phyloP scores from a whole-genome alignment of 2,113 vertebrate species.

The Melanotaenia duboulayi region DNA sequence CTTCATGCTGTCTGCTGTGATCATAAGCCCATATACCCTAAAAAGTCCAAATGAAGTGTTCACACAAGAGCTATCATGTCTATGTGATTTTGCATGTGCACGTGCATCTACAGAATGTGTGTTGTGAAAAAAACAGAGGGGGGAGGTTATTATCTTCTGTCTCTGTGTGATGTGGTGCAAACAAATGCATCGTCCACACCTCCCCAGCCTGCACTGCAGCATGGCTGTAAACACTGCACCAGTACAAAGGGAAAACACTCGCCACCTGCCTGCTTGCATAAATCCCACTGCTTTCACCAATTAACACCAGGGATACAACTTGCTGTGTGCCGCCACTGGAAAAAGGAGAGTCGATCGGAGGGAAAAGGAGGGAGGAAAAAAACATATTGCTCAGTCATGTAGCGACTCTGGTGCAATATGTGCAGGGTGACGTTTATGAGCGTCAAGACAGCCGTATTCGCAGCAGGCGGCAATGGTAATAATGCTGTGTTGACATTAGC shows the following conservation, averaged over 20 bases:
- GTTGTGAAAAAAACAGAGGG: conserved; percentile 13
- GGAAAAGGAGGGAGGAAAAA: conserved; percentile 4
- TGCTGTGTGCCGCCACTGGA: conserved; percentile 25
- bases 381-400: conserved; percentile 57
- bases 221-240: conserved; percentile 58
- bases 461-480: conserved; percentile 73
- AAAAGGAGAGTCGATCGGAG: conserved; percentile 9
- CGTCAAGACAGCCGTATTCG: conserved; percentile 63
- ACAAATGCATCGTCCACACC: conserved; percentile 53
- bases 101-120: conserved; percentile 6
- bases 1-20: not conserved
- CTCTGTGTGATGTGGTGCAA: conserved; percentile 45
- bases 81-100: conserved; percentile 7
- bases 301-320: conserved; percentile 52
- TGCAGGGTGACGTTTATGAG: conserved; percentile 62
- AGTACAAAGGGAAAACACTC: conserved; percentile 57
- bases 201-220: conserved; percentile 38
- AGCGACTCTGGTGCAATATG: conserved; percentile 64
- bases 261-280: conserved; percentile 27
- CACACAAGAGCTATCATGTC: conserved; percentile 22
- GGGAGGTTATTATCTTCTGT: conserved; percentile 49
- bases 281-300: conserved; percentile 64
- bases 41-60: conserved; percentile 40
- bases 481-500: conserved; percentile 75
- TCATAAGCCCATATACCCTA: conserved; percentile 25